phyloP scores from a whole-genome alignment of 2,113 vertebrate genomes.

The Acanthochromis polyacanthus region DNA sequence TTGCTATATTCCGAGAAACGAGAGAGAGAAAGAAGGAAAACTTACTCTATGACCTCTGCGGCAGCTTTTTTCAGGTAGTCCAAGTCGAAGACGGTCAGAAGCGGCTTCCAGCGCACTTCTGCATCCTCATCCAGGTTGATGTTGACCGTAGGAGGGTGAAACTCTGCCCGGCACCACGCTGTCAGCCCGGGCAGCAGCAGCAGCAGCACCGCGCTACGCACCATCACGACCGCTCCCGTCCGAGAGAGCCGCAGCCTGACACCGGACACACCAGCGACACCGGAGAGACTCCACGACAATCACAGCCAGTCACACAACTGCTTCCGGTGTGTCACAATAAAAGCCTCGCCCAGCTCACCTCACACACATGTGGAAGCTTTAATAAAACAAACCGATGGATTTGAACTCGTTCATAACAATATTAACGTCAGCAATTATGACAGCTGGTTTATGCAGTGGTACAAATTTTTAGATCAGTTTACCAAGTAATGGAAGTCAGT shows the following conservation, averaged over 20 bases:
- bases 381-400: too few relatives aligned
- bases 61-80: constrained; percentile 72
- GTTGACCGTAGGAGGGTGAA: constrained; percentile 72
- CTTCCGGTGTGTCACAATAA: constrained; percentile 45
- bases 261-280: neutral
- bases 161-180: constrained; percentile 12
- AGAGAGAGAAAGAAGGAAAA: constrained; percentile 21
- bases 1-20: too few relatives aligned
- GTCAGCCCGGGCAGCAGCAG: constrained; percentile 25
- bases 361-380: too few relatives aligned
- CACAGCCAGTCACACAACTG: constrained; percentile 12
- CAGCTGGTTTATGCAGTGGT: too few relatives aligned
- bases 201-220: neutral
- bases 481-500: too few relatives aligned
- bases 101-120: constrained; percentile 75
- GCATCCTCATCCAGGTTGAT: constrained; percentile 79
- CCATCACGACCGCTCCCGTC: neutral
- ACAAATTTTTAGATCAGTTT: too few relatives aligned
- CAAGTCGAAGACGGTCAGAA: constrained; percentile 63
- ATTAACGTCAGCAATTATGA: too few relatives aligned
- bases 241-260: neutral
- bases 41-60: constrained; percentile 83
- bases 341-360: neutral
- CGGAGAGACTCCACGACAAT: too few relatives aligned
- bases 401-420: too few relatives aligned